These are phyloP conservation scores for Lutjanus argentimaculatus DNA, from an alignment of 2,797 vertebrate genomes.

Conservation along the genomic window DNA sequence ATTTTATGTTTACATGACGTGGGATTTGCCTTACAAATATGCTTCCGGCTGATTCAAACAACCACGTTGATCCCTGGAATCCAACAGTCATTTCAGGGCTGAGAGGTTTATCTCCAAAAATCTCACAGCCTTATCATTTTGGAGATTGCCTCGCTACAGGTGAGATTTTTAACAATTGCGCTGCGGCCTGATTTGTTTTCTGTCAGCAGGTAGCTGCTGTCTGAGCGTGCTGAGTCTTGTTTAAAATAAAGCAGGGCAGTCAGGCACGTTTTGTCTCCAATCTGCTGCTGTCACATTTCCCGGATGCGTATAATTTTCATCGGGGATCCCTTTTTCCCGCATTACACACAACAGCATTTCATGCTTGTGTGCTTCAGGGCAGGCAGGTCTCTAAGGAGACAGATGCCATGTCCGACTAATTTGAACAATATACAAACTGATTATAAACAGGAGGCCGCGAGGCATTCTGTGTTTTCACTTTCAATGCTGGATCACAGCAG, in stretches of 20 bases:
- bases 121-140: slow-evolving; percentile 19
- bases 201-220: background rate
- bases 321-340: slow-evolving; percentile 4
- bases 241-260: slow-evolving; percentile 19
- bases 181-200: slow-evolving; percentile 8
- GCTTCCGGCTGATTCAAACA: background rate
- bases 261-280: slow-evolving; percentile 19
- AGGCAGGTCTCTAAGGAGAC: slow-evolving; percentile 56
- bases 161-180: slow-evolving; percentile 20
- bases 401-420: slow-evolving; percentile 63
- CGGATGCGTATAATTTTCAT: background rate
- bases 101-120: slow-evolving; percentile 35
- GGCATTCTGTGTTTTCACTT: slow-evolving; percentile 50
- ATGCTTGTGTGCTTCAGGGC: slow-evolving; percentile 49
- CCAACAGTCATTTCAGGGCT: slow-evolving; percentile 45
- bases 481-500: slow-evolving; percentile 26
- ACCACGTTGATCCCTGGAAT: slow-evolving; percentile 29
- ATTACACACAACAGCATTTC: slow-evolving; percentile 35
- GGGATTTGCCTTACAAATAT: slow-evolving; percentile 10
- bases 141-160: slow-evolving; percentile 26
- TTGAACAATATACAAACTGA: slow-evolving; percentile 66
- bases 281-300: slow-evolving; percentile 26
- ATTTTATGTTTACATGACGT: slow-evolving; percentile 17
- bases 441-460: slow-evolving; percentile 51
- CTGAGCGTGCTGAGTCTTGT: slow-evolving; percentile 23